A percentile compares a stretch with the other conserved stretches of the same genome.
phyloP scores from a whole-genome alignment of 2,113 vertebrate genomes.

The Panthera uncia region DNA sequence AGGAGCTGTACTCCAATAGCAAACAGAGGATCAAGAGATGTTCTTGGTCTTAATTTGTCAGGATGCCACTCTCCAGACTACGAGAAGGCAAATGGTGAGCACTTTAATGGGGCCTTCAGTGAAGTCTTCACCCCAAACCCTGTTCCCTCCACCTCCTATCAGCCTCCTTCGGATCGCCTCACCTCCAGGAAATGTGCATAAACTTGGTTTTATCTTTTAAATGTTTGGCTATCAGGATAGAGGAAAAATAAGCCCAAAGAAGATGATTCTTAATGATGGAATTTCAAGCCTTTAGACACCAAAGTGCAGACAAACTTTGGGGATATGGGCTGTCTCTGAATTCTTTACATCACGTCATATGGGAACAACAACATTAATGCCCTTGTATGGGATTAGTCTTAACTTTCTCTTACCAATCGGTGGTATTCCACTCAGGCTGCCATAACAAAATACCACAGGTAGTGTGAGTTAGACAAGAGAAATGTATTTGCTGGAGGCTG shows the following conservation, averaged over 20 bases:
- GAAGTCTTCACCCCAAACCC: not conserved
- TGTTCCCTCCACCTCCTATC: no score
- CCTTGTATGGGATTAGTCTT: not conserved
- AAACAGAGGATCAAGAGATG: not conserved
- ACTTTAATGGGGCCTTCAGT: rapidly evolving
- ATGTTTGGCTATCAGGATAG: not conserved
- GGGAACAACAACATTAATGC: not conserved
- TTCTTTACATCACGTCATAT: not conserved
- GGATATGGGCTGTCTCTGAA: not conserved
- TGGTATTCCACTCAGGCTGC: not conserved
- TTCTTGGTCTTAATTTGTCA: not conserved
- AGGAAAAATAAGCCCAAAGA: not conserved
- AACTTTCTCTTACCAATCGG: not conserved
- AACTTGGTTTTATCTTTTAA: not conserved
- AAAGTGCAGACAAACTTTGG: not conserved
- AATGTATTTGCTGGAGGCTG: not conserved
- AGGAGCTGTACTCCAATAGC: not conserved
- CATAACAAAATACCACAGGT: not conserved
- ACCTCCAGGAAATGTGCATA: not conserved
- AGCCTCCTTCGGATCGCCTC: not conserved
- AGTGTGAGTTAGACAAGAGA: rapidly evolving
- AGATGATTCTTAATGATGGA: not conserved
- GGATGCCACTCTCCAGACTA: not conserved
- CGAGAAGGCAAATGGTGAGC: not conserved
- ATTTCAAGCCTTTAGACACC: not conserved